These are phyloP conservation scores for Donacobius atricapilla DNA, from an alignment of 2,113 vertebrate species.

Conservation along the genomic window DNA sequence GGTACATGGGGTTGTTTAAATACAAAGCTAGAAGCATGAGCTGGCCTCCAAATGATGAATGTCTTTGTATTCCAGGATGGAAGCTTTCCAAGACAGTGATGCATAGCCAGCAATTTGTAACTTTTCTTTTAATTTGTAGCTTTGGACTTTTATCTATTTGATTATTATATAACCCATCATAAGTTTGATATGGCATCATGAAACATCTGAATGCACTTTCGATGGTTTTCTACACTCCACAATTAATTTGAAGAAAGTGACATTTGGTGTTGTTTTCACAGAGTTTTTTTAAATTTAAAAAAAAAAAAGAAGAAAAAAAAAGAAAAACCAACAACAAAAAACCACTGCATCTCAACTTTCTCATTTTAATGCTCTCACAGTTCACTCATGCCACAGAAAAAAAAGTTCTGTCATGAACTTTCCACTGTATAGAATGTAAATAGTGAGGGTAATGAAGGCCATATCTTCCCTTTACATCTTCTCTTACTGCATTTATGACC, in stretches of 20 bases:
- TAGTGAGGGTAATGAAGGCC: neutral
- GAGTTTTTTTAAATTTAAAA: neutral
- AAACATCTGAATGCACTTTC: neutral
- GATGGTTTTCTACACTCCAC: neutral
- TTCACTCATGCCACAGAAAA: neutral
- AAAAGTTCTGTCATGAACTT: neutral
- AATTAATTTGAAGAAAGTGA: neutral
- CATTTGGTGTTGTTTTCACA: neutral
- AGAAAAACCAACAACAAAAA: neutral
- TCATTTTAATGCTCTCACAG: neutral
- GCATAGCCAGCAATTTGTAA: constrained; percentile 27
- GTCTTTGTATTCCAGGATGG: constrained; percentile 19
- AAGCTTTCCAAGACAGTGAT: constrained; percentile 47
- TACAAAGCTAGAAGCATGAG: constrained; percentile 32
- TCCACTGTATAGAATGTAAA: neutral
- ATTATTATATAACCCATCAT: neutral
- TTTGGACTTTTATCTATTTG: neutral
- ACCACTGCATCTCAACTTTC: neutral
- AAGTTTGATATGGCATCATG: neutral
- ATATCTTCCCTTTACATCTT: neutral
- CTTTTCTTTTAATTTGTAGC: constrained; percentile 18
- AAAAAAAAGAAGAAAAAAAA: neutral
- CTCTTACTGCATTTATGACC: neutral
- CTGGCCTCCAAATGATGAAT: constrained; percentile 15
- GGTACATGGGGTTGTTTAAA: constrained; percentile 40